Base-by-base conservation (phyloP, 2,797 vertebrate genomes). In the Simalia tracyae region DNA sequence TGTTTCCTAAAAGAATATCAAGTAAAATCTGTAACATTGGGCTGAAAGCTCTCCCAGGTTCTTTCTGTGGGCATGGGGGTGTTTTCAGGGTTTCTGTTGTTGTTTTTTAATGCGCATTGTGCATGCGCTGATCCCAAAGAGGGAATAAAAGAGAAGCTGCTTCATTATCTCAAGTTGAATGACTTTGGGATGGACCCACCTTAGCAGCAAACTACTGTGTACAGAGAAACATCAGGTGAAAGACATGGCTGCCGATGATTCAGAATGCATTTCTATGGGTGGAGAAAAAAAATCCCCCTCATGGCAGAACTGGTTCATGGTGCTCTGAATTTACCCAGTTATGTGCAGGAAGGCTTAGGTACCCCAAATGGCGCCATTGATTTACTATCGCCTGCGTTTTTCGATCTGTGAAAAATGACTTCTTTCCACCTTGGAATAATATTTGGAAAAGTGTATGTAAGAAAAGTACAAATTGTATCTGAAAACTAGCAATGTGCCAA, bases 1-100 rank as follows among this genome's bases (percentile, higher is more conserved):
- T 97, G 95, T 96, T 97, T 96, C 96, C 94, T 84, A 94, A 97
- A 93, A 95, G 96, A 97, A 95, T 94, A 92, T 50, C 17, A 91
- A 92, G 91, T 90, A 81, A 86, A 96, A 86, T 89, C 94, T 84
- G 56, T 86, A 90, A 93, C 50, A 90, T 96, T 95, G 96, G 96
- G 94, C 93, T 94, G 90, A 95, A 95, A 96, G 91, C 93, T 94
- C 92, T n/a, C 42, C 0, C 8, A 0, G 90, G 85, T 22, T 94
- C 94, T 88, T 94, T 91, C 93, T 36, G 36, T 81, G 36, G 22
- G 8, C 0, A 0, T 42, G 19, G 3, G 72, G 36, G 3, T 46
- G 19, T 24, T 36, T 46, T 46, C 36, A 22, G 31, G 17, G 17
- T 22, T 22, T 42, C 12, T 64, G 1, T 5, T 50, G 46, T 76